Evolutionary conservation across 2,888 invertebrate genomes (phyloP).

Genomic region (Argynnis bischoffii): DNA sequence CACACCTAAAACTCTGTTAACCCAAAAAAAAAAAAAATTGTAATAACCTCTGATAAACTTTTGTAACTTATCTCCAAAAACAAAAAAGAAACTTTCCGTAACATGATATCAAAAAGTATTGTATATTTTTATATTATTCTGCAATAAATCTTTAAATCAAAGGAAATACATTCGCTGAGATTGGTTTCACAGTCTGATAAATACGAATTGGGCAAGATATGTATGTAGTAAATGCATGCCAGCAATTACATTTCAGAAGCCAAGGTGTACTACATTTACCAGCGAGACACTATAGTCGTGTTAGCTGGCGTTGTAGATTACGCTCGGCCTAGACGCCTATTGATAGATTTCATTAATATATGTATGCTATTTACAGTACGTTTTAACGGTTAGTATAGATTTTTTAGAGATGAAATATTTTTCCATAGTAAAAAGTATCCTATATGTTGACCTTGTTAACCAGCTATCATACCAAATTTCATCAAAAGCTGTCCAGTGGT

Average conservation of each 20-base stretch:
- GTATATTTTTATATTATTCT: constrained; percentile 7
- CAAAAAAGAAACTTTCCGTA: too few relatives aligned
- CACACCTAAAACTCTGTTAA: too few relatives aligned
- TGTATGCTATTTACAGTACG: not conserved
- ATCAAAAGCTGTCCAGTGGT: too few relatives aligned
- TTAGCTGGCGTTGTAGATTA: constrained; percentile 46
- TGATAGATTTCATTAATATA: constrained; percentile 12
- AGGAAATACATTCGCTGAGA: constrained; percentile 32
- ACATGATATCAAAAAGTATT: not conserved
- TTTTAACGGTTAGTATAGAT: too few relatives aligned
- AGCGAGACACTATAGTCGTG: constrained; percentile 53
- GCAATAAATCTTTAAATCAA: constrained; percentile 8
- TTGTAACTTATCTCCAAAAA: too few relatives aligned
- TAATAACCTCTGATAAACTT: too few relatives aligned
- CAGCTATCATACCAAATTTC: too few relatives aligned
- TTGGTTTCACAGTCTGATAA: constrained; percentile 39
- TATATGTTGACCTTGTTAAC: too few relatives aligned
- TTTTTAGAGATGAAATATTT: too few relatives aligned
- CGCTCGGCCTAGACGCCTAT: constrained; percentile 15
- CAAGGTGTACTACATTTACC: constrained; percentile 63
- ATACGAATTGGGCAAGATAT: constrained; percentile 36
- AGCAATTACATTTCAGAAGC: constrained; percentile 49
- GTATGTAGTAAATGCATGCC: constrained; percentile 35
- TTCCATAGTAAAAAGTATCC: too few relatives aligned
- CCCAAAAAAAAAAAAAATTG: too few relatives aligned